These are phyloP conservation scores for Chydorus sphaericus DNA, from an alignment of 2,888 invertebrate species.

Conservation along the genomic window DNA sequence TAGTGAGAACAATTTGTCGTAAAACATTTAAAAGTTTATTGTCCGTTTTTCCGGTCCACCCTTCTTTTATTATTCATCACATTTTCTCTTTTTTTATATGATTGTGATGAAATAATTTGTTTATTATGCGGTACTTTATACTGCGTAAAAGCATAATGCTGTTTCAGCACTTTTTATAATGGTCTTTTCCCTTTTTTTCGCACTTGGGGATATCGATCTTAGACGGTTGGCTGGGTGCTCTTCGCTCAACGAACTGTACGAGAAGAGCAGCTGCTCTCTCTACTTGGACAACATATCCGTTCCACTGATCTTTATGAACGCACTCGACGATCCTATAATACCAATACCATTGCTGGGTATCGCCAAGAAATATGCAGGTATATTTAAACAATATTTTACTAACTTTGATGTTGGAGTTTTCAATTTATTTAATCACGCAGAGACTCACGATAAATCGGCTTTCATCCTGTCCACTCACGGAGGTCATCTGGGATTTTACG, in stretches of 20 bases:
- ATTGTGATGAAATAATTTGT: no score
- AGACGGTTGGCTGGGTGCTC: conserved; percentile 61
- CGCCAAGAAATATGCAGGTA: conserved; percentile 59
- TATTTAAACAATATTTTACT: conserved; percentile 21
- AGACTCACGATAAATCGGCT: conserved; percentile 46
- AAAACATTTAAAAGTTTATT: no score
- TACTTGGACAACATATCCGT: conserved; percentile 61
- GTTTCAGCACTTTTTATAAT: no score
- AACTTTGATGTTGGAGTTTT: background rate
- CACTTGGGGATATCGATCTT: conserved; percentile 25
- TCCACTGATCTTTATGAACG: conserved; percentile 82
- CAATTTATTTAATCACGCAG: conserved; percentile 33
- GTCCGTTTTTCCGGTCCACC: conserved; percentile 3
- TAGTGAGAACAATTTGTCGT: no score
- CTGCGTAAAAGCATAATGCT: no score
- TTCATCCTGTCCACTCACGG: conserved; percentile 77
- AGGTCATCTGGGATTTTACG: conserved; percentile 88
- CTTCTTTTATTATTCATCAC: no score
- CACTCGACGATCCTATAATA: conserved; percentile 80
- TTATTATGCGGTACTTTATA: no score
- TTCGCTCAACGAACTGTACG: conserved; percentile 62
- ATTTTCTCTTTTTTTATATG: no score
- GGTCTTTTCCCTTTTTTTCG: conserved; percentile 10
- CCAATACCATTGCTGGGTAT: conserved; percentile 59
- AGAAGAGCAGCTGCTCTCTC: conserved; percentile 68